Conservation (phyloP, 2,113 vertebrate genomes). For the Shinisaurus crocodilurus region DNA sequence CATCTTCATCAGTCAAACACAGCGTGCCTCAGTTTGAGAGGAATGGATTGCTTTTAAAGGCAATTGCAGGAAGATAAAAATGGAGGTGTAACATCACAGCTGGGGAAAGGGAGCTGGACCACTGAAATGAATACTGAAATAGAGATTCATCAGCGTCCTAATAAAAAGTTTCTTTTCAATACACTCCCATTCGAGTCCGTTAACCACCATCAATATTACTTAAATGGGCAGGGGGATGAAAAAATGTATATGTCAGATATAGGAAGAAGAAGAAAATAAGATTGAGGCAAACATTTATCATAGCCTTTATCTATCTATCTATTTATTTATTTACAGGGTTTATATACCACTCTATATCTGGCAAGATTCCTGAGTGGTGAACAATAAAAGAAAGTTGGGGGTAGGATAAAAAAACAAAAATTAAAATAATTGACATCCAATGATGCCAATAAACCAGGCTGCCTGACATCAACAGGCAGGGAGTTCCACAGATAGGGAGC, state of each 20-base stretch:
- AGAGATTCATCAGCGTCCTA: conserved; percentile 58
- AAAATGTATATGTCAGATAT: not conserved
- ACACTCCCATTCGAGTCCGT: conserved; percentile 41
- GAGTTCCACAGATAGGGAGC: no score
- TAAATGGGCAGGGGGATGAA: conserved; percentile 24
- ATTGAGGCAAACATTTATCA: conserved; percentile 34
- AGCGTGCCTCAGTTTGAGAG: conserved; percentile 69
- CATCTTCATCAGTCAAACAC: conserved; percentile 81
- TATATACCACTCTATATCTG: no score
- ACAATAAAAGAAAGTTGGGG: no score
- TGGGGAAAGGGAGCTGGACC: conserved; percentile 68
- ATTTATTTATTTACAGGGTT: no score
- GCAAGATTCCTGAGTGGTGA: no score
- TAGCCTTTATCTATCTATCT: not conserved
- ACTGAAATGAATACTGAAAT: conserved; percentile 51
- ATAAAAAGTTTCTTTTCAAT: conserved; percentile 56
- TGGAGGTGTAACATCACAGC: conserved; percentile 53
- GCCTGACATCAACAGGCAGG: no score
- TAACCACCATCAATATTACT: conserved; percentile 49
- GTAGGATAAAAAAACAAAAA: no score
- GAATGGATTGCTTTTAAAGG: conserved; percentile 84
- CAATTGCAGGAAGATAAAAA: conserved; percentile 76
- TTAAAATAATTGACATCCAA: no score
- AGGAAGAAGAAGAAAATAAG: conserved; percentile 21
- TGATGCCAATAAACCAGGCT: no score